Conservation (phyloP, 2,888 invertebrate species). For the Slavum lentiscoides region DNA sequence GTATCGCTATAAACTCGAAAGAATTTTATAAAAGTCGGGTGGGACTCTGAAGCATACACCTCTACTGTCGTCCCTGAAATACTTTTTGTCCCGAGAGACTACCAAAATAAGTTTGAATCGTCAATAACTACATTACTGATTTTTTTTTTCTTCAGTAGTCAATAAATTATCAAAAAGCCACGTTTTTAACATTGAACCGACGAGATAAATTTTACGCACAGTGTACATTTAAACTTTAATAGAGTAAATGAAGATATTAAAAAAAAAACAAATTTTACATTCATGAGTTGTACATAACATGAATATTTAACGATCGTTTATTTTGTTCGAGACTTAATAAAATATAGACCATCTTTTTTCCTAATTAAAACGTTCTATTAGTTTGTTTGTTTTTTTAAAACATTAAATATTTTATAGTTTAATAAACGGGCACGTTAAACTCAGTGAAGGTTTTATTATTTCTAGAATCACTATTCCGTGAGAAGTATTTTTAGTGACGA, state of each 20-base stretch:
- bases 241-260: not conserved
- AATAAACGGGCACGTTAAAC: not conserved
- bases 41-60: slow-evolving; percentile 36
- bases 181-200: slow-evolving; percentile 5
- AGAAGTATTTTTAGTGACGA: no score
- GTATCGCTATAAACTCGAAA: slow-evolving; percentile 29
- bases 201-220: not conserved
- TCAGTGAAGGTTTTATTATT: no score
- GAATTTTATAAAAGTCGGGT: slow-evolving; percentile 42
- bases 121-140: slow-evolving; percentile 40
- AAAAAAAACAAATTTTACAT: not conserved
- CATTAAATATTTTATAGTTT: not conserved
- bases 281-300: not conserved
- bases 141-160: slow-evolving; percentile 18
- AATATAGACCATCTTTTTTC: not conserved
- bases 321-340: not conserved
- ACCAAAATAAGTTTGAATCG: slow-evolving; percentile 42
- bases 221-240: slow-evolving; percentile 2
- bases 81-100: slow-evolving; percentile 9
- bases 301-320: not conserved
- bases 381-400: not conserved
- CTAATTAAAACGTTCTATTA: not conserved
- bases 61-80: slow-evolving; percentile 17
- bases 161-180: slow-evolving; percentile 39
- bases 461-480: no score